A percentile compares a stretch with the other conserved stretches of the same genome.
Evolutionary conservation across 2,888 invertebrate species (phyloP).

Genomic region (Cryptocephalus primarius): DNA sequence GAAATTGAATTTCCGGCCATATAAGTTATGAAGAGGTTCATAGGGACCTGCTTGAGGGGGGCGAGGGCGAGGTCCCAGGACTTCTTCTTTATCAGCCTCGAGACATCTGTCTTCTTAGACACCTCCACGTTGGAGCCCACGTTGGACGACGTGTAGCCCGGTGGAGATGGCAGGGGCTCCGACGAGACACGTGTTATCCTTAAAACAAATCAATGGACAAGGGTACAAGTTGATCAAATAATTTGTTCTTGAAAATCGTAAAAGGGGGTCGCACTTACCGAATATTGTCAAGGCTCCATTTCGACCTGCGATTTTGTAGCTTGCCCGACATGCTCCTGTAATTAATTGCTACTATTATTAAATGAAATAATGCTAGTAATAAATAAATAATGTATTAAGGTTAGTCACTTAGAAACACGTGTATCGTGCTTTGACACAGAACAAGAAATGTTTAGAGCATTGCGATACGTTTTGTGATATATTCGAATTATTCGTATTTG

Average conservation of each 20-base stretch:
- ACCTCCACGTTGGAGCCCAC: constrained; percentile 65
- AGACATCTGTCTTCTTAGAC: constrained; percentile 71
- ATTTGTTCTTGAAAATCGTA: not conserved
- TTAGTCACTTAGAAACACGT: constrained; percentile 3
- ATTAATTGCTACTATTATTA: not conserved
- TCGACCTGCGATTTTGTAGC: constrained; percentile 23
- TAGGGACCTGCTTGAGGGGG: constrained; percentile 92
- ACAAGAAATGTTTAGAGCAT: no score
- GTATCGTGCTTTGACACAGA: no score
- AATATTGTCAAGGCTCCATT: constrained; percentile 32
- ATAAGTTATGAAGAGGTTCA: constrained; percentile 99
- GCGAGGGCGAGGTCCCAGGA: constrained; percentile 95
- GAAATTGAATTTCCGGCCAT: constrained; percentile 99
- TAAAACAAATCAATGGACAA: constrained; percentile 11
- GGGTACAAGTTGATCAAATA: not conserved
- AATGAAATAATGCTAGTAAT: not conserved
- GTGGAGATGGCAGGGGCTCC: constrained; percentile 56
- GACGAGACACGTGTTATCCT: constrained; percentile 18
- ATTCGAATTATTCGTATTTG: no score
- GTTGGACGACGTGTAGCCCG: constrained; percentile 69
- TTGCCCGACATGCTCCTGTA: constrained; percentile 14
- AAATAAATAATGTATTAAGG: constrained; percentile 9
- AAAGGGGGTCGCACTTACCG: constrained; percentile 19
- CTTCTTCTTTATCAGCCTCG: constrained; percentile 80
- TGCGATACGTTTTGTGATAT: no score